Conservation (phyloP, 1,140 invertebrate genomes). For the Brachionus plicatilis region DNA sequence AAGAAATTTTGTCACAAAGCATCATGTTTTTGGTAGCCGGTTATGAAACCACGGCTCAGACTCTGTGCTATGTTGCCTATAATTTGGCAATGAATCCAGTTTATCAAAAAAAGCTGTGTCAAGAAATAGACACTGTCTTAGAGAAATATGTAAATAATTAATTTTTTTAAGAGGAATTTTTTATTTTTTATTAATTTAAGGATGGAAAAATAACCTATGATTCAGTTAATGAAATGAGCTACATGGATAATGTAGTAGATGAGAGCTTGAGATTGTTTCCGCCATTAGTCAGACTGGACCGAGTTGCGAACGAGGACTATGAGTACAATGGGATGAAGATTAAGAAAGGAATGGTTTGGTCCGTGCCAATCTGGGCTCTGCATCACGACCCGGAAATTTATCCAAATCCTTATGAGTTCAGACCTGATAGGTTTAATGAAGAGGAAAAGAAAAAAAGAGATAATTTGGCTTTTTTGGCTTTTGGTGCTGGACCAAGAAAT, state of each 20-base stretch:
- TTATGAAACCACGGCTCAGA: slow-evolving; percentile 70
- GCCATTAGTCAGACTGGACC: slow-evolving; percentile 44
- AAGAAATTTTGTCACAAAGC: slow-evolving; percentile 56
- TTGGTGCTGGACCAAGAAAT: slow-evolving; percentile 61
- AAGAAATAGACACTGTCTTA: slow-evolving; percentile 61
- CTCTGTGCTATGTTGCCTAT: slow-evolving; percentile 64
- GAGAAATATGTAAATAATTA: slow-evolving; percentile 40
- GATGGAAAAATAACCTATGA: slow-evolving; percentile 48
- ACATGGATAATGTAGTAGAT: slow-evolving; percentile 51
- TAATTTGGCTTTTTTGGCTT: slow-evolving; percentile 59
- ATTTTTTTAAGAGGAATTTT: not conserved
- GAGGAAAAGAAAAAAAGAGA: slow-evolving; percentile 48
- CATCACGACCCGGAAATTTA: slow-evolving; percentile 57
- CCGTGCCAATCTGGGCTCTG: slow-evolving; percentile 58
- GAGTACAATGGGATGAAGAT: slow-evolving; percentile 56
- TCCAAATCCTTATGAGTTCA: slow-evolving; percentile 53
- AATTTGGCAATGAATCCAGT: slow-evolving; percentile 64
- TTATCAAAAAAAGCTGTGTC: slow-evolving; percentile 61
- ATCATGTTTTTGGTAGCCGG: slow-evolving; percentile 61
- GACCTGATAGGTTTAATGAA: slow-evolving; percentile 50
- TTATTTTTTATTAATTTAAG: not conserved
- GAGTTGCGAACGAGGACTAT: slow-evolving; percentile 41
- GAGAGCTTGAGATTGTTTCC: slow-evolving; percentile 53
- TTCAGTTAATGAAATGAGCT: slow-evolving; percentile 46
- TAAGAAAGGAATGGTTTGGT: slow-evolving; percentile 53